Percentiles rank a stretch among this genome's conserved stretches.
Evolutionary conservation across 2,888 invertebrate species (phyloP).

Genomic region (Drosophila rellima): DNA sequence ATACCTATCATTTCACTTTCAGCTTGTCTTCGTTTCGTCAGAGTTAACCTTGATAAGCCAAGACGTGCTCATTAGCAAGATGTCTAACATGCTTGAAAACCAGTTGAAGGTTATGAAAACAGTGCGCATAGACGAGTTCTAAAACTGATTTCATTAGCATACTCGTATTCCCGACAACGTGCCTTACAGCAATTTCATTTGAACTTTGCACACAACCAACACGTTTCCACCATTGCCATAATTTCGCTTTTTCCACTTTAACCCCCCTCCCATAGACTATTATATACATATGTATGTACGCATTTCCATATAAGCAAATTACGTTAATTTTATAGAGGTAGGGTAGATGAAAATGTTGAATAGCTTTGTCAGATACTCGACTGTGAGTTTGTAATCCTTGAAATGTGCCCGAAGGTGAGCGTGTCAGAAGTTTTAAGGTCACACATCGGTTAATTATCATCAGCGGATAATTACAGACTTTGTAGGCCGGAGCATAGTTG

Average conservation of each 20-base stretch:
- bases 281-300: too few relatives aligned
- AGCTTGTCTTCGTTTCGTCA: slow-evolving; percentile 2
- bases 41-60: slow-evolving; percentile 28
- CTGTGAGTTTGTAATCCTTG: slow-evolving; percentile 7
- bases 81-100: slow-evolving; percentile 17
- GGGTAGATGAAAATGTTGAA: slow-evolving; percentile 21
- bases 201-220: slow-evolving; percentile 36
- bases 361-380: slow-evolving; percentile 10
- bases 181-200: slow-evolving; percentile 45
- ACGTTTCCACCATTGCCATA: slow-evolving; percentile 41
- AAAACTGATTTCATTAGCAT: slow-evolving; percentile 51
- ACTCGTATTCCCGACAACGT: slow-evolving; percentile 34
- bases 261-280: background rate
- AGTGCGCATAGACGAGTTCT: slow-evolving; percentile 29
- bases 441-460: slow-evolving; percentile 47
- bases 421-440: slow-evolving; percentile 54
- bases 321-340: slow-evolving; percentile 40
- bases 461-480: slow-evolving; percentile 31
- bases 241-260: slow-evolving; percentile 5
- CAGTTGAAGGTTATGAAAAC: slow-evolving; percentile 43
- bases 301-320: slow-evolving; percentile 6
- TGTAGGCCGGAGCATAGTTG: slow-evolving; percentile 26
- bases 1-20: slow-evolving; percentile 1
- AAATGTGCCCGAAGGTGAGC: slow-evolving; percentile 39
- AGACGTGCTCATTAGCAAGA: slow-evolving; percentile 42